These are phyloP conservation scores for Platanista minor DNA, from an alignment of 2,113 vertebrate species.

Conservation along the genomic window DNA sequence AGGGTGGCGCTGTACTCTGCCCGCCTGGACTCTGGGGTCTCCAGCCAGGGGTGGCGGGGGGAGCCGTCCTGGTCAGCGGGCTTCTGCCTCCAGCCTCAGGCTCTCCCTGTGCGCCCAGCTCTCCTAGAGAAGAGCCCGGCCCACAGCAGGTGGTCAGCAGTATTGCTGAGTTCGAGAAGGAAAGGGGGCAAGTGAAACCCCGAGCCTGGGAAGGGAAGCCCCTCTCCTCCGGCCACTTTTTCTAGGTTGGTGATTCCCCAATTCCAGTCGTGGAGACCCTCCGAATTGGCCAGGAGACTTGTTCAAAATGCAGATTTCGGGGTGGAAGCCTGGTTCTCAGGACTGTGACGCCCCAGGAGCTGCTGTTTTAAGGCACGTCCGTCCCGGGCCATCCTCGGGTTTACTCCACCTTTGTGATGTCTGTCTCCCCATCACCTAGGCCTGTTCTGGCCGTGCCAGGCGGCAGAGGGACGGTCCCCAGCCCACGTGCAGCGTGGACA, in stretches of 20 bases:
- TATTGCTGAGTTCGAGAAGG: accelerated
- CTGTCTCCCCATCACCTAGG: not conserved
- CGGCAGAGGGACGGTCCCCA: accelerated
- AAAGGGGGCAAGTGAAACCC: accelerated
- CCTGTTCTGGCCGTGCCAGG: not conserved
- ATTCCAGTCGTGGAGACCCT: not conserved
- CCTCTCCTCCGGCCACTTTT: not conserved
- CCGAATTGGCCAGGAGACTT: not conserved
- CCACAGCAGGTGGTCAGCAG: too few relatives aligned
- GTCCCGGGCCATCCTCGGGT: not conserved
- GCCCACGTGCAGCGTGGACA: accelerated
- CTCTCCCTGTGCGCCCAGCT: not conserved
- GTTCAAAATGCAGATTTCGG: not conserved
- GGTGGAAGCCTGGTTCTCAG: not conserved
- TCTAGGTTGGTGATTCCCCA: not conserved
- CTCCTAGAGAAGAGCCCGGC: not conserved
- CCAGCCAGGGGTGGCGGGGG: not conserved
- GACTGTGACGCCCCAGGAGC: not conserved
- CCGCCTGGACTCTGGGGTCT: not conserved
- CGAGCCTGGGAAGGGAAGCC: not conserved
- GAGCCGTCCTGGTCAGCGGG: not conserved
- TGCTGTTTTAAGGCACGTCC: accelerated
- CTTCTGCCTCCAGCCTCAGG: not conserved
- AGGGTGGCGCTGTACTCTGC: accelerated
- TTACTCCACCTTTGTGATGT: not conserved